Percentiles rank a stretch among this genome's conserved stretches.
Evolutionary conservation across 2,888 invertebrate species (phyloP).

Genomic region (Agrotis segetum): DNA sequence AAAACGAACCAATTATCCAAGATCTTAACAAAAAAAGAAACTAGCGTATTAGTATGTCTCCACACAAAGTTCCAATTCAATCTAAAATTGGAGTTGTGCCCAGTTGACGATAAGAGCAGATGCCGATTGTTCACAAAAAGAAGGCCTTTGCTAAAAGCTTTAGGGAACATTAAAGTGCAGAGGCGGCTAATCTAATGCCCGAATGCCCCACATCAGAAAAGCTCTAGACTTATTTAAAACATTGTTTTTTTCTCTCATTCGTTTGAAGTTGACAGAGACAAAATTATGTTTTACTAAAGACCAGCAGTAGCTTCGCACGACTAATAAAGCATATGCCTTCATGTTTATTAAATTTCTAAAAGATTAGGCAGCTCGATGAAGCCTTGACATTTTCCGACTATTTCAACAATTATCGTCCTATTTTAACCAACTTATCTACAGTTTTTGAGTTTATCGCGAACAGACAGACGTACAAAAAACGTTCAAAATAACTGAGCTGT

Average conservation of each 20-base stretch:
- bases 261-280: not conserved
- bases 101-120: slow-evolving; percentile 8
- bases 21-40: not conserved
- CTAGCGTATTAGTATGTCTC: not conserved
- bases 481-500: too few species aligned
- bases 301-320: too few species aligned
- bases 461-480: too few species aligned
- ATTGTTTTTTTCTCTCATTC: not conserved
- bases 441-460: too few species aligned
- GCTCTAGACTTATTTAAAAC: not conserved
- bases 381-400: too few species aligned
- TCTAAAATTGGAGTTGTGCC: slow-evolving; percentile 42
- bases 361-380: too few species aligned
- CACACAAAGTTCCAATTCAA: slow-evolving; percentile 23
- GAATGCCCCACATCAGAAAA: not conserved
- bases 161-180: not conserved
- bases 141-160: slow-evolving; percentile 1
- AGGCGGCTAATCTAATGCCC: not conserved
- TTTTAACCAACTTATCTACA: too few species aligned
- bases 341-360: too few species aligned
- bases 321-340: too few species aligned
- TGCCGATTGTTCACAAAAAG: slow-evolving; percentile 15
- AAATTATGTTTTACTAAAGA: not conserved
- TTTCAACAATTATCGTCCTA: too few species aligned
- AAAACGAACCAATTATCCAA: not conserved